Base-by-base conservation (phyloP, 2,113 vertebrate genomes). In the Polyodon spathula region DNA sequence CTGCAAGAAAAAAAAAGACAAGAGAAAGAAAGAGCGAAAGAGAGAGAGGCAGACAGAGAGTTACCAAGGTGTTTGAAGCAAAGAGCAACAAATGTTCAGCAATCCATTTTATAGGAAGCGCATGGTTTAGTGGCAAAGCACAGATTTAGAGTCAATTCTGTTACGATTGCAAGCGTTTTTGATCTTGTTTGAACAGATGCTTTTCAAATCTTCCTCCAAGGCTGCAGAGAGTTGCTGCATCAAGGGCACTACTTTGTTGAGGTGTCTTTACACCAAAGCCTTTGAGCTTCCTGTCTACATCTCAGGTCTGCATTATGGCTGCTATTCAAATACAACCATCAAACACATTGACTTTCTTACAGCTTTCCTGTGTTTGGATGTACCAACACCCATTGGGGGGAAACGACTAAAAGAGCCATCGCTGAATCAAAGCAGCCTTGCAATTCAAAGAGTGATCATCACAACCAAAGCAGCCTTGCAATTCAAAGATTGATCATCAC, bases 1-100 rank as follows among this genome's bases (percentile, higher is more conserved):
- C 95, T 98, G 78, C 69, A 74, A 70, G 2, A 59, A 0, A 57
- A 37, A 58, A 4, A 15, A 17, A n/a, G 17, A 42, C 15, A 27
- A 62, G 44, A 53, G 39, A 58, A 3, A 56, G 14, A 39, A 6
- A 58, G n/a, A 51, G 5, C 10, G 16, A 54, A 37, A 57, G 1
- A 55, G 15, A 68, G 40, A 64, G n/a, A 41, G 17, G 55, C n/a
- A n/a, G n/a, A n/a, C n/a, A 27, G 59, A 16, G 57, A 6, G 37
- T 6, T 11, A 41, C 11, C 6, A 1, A 41, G 16, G 37, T 12
- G 38, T 8, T 12, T 39, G 40, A 4, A 7, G 53, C 6, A 40
- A 37, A 42, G 10, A 1, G 38, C 60, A 0, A 9, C 11, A 59
- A 62, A 6, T 17, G n/a, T 9, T 10, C 41, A n/a, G 41, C 57